phyloP scores from a whole-genome alignment of 1,140 invertebrate genomes.

The Aphelenchoides besseyi region DNA sequence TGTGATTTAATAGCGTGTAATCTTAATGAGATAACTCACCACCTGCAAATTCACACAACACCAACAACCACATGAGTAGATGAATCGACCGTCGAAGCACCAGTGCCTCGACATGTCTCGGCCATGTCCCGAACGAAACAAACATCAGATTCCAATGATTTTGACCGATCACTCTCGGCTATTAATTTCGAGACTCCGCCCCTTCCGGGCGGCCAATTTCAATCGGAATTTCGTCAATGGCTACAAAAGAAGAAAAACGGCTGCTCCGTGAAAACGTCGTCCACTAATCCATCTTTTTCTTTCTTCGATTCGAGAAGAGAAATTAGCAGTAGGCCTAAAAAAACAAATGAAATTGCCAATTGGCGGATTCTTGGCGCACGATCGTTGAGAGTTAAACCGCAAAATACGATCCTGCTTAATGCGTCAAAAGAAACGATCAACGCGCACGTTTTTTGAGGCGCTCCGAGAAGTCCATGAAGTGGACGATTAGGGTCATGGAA shows the following conservation, averaged over 20 bases:
- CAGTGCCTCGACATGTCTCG: background rate
- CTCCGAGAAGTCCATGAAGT: too few relatives aligned
- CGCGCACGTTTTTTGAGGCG: too few relatives aligned
- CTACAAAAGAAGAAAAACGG: background rate
- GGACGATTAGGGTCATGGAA: too few relatives aligned
- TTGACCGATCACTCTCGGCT: background rate
- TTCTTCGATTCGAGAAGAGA: too few relatives aligned
- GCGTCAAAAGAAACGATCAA: too few relatives aligned
- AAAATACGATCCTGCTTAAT: too few relatives aligned
- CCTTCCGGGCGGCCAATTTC: background rate
- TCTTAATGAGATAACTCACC: too few relatives aligned
- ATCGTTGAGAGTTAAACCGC: too few relatives aligned
- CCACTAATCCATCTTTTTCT: conserved; percentile 2
- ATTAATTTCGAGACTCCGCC: background rate
- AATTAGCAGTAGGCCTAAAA: too few relatives aligned
- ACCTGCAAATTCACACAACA: conserved; percentile 4
- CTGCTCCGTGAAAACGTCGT: background rate
- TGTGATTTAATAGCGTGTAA: background rate
- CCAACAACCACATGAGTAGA: conserved; percentile 4
- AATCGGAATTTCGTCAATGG: background rate
- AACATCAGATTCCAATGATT: background rate
- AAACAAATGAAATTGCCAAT: too few relatives aligned
- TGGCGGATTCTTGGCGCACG: too few relatives aligned
- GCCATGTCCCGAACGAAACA: background rate
- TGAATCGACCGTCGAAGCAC: background rate